A percentile compares a stretch with the other conserved stretches of the same genome.
phyloP scores from a whole-genome alignment of 2,113 vertebrate genomes.

The Megaceryle torquata region DNA sequence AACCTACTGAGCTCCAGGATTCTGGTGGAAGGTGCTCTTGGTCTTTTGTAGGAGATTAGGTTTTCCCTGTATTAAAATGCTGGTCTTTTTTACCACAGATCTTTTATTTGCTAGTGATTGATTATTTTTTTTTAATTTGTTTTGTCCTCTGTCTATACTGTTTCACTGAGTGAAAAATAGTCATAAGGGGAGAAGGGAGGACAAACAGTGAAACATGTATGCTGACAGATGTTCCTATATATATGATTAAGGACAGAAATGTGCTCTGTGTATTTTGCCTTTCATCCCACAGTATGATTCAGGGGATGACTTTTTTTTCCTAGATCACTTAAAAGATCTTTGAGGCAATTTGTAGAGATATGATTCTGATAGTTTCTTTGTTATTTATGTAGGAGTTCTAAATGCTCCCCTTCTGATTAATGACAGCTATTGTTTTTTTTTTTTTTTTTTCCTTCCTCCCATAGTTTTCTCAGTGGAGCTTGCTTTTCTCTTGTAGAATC shows the following conservation, averaged over 20 bases:
- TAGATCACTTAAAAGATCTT: slow-evolving; percentile 14
- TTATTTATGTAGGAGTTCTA: slow-evolving; percentile 31
- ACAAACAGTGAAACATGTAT: not conserved
- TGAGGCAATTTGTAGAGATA: slow-evolving; percentile 6
- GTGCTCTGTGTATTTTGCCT: slow-evolving; percentile 10
- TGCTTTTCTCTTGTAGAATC: not conserved
- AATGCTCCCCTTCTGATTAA: slow-evolving; percentile 16
- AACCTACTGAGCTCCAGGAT: not conserved
- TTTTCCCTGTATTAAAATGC: not conserved
- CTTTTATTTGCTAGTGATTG: not conserved
- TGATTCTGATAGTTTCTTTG: slow-evolving; percentile 9
- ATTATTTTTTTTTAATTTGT: not conserved
- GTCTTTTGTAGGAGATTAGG: not conserved
- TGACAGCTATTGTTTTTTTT: slow-evolving; percentile 16
- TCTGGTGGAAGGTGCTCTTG: not conserved
- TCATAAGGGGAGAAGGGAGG: not conserved
- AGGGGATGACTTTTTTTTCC: not conserved
- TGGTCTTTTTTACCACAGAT: not conserved
- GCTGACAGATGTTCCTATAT: not conserved
- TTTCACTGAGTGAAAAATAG: not conserved
- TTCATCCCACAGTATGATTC: not conserved
- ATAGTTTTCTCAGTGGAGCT: not conserved
- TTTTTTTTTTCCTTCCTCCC: not conserved
- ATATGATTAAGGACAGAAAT: slow-evolving; percentile 16
- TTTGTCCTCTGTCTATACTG: not conserved